These are phyloP conservation scores for Montifringilla adamsi DNA, from an alignment of 2,113 vertebrate genomes.

Conservation along the genomic window DNA sequence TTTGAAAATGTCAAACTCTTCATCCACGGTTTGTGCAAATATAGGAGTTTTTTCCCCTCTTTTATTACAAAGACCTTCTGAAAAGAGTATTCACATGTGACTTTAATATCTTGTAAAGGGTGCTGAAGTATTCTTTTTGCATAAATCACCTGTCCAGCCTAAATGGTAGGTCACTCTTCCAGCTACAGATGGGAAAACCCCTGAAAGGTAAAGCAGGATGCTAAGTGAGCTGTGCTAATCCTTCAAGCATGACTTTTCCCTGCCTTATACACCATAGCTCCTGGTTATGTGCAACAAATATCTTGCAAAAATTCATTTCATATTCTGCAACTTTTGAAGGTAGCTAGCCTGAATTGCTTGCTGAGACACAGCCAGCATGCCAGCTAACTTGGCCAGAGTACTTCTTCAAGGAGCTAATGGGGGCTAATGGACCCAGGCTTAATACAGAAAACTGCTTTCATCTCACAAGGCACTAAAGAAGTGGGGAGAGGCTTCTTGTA, in stretches of 20 bases:
- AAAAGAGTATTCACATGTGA: constrained; percentile 15
- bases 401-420: not conserved
- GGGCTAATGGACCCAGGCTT: not conserved
- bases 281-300: not conserved
- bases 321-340: not conserved
- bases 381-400: not conserved
- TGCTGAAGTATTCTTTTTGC: constrained; percentile 16
- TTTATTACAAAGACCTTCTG: not conserved
- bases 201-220: not conserved
- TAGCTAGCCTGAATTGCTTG: not conserved
- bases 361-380: not conserved
- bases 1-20: constrained; percentile 29
- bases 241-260: not conserved
- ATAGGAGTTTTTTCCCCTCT: not conserved
- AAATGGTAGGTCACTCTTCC: not conserved
- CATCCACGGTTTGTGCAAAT: not conserved
- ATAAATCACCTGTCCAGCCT: not conserved
- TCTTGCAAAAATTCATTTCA: not conserved
- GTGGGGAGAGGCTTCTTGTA: not conserved
- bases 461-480: not conserved
- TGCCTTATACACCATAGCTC: not conserved
- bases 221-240: not conserved
- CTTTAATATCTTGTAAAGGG: constrained; percentile 6
- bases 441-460: not conserved
- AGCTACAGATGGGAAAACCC: not conserved